Base-by-base conservation (phyloP, 2,113 vertebrate species). In the Eubucco bourcierii region DNA sequence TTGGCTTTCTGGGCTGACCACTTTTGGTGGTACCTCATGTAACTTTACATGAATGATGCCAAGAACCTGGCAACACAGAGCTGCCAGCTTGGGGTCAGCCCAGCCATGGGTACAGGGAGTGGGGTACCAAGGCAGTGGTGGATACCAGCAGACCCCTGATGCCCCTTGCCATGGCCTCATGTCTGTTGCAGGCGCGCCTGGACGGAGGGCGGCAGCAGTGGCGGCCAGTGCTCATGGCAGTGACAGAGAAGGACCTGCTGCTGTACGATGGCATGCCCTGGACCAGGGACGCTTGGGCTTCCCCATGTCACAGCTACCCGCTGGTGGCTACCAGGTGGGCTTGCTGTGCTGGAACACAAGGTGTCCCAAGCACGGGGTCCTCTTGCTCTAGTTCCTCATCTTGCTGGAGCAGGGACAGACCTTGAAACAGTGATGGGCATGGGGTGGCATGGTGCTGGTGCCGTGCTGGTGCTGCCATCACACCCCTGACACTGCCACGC, bases 201-300 rank as follows among this genome's bases (percentile, higher is more conserved):
- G 61, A 64, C 15, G 19, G 59, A 9, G 98, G 99, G 14, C 97
- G 98, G 80, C 98, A 99, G 86, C 98, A 99, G 87, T 98, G 98
- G 98, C 97, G 98, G 67, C 98, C 99, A 0, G 95, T 99, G 12
- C 98, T 99, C 59, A 98, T 99, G 98, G 99, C 98, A 1, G 97
- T 99, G 94, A 99, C 99, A 0, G 99, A 99, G 95, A 99, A 99
- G 95, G 99, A 99, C 96, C 97, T 99, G 95, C 97, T 99, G 94
- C 98, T 99, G 28, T 99, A 99, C 34, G 98, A 99, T 1, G 98
- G 98, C 2, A 98, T 99, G 97, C 99, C 99, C 4, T 99, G 99
- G 98, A 99, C 97, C 75, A 91, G 98, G 84, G 99, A 99, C 4
- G 97, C 98, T 63, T 99, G 99, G 99, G 98, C 98, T n/a, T 95